phyloP scores from a whole-genome alignment of 2,797 vertebrate species.

The Lates japonicus region DNA sequence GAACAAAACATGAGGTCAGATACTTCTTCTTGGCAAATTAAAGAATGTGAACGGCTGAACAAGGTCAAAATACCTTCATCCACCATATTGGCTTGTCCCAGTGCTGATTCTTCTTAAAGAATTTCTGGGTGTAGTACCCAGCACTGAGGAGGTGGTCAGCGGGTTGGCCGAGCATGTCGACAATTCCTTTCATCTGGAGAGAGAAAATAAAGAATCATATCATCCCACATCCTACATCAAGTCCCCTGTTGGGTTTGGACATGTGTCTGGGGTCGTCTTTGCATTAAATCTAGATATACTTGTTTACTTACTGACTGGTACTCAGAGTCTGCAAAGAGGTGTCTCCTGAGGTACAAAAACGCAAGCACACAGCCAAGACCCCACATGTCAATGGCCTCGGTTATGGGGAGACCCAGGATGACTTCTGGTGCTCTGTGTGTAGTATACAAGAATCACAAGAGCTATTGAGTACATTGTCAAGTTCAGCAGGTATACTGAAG shows the following conservation, averaged over 20 bases:
- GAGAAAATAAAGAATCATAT: no score
- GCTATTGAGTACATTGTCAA: neutral
- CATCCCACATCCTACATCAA: no score
- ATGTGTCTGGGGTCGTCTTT: neutral
- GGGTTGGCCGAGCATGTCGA: neutral
- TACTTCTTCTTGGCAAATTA: no score
- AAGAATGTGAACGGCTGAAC: no score
- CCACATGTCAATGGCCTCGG: neutral
- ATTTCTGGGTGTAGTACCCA: neutral
- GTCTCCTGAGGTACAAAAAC: neutral
- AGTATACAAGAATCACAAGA: neutral
- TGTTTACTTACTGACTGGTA: slow-evolving; percentile 1
- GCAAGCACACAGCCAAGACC: neutral
- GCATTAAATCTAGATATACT: neutral
- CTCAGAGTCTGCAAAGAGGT: neutral
- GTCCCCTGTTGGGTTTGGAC: neutral
- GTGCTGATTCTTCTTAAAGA: neutral
- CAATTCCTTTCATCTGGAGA: neutral
- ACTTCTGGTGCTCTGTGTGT: slow-evolving; percentile 12
- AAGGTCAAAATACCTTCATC: no score
- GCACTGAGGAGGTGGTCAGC: neutral
- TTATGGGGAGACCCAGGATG: neutral
- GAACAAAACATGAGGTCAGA: no score
- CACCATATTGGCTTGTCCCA: neutral
- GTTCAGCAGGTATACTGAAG: no score